phyloP scores from a whole-genome alignment of 2,797 vertebrate genomes.

The Peromyscus aztecus region DNA sequence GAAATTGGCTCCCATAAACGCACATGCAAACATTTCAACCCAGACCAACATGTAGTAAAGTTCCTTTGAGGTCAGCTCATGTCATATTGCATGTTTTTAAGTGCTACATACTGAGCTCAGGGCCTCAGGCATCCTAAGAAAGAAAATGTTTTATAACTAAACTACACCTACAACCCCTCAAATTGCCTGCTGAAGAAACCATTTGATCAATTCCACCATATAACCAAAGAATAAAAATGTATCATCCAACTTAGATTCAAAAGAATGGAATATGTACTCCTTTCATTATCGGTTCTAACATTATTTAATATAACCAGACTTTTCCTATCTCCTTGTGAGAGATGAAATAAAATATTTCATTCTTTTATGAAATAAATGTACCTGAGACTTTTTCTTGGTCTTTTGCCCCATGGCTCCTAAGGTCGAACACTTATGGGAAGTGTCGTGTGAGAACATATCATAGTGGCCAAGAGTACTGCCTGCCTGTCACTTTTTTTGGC shows the following conservation, averaged over 20 bases:
- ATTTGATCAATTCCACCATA: constrained; percentile 9
- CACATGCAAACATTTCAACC: constrained; percentile 65
- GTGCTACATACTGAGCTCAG: not conserved
- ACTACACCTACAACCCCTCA: not conserved
- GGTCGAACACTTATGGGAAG: not conserved
- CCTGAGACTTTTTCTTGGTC: constrained; percentile 7
- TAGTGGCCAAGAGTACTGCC: constrained; percentile 18
- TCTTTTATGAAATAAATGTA: not conserved
- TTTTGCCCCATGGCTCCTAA: not conserved
- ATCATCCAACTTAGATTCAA: not conserved
- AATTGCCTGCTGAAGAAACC: constrained; percentile 37
- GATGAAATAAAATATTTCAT: not conserved
- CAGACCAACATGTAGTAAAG: constrained; percentile 55
- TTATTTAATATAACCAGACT: constrained; percentile 4
- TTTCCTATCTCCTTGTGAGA: not conserved
- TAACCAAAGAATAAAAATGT: not conserved
- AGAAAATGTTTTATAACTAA: not conserved
- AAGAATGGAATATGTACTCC: not conserved
- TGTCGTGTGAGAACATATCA: not conserved
- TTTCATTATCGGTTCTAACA: not conserved
- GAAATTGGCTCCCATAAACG: constrained; percentile 67
- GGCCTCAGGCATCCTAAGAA: not conserved
- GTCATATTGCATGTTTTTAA: constrained; percentile 15
- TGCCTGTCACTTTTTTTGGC: constrained; percentile 64
- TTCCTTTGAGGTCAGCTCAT: constrained; percentile 56